phyloP scores from a whole-genome alignment of 1,140 invertebrate genomes.

The Eufriesea mexicana region DNA sequence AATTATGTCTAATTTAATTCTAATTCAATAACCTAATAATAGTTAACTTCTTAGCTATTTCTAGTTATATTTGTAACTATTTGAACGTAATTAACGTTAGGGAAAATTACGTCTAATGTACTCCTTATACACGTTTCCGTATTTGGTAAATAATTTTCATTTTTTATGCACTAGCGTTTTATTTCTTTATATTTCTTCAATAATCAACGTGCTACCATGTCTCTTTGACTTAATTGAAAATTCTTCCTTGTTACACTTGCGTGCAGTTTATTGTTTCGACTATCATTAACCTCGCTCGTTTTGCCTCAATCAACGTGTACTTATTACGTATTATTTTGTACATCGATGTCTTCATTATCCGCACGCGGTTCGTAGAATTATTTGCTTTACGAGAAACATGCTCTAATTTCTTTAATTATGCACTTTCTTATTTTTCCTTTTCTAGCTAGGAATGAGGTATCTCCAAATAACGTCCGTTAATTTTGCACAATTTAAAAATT shows the following conservation, averaged over 20 bases:
- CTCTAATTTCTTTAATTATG: neutral
- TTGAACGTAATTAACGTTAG: too few species aligned
- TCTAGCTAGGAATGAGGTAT: neutral
- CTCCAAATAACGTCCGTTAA: neutral
- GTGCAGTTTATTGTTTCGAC: neutral
- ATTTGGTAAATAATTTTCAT: too few species aligned
- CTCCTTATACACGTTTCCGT: too few species aligned
- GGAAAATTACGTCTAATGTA: too few species aligned
- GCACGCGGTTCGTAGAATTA: constrained; percentile 14
- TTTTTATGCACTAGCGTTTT: neutral
- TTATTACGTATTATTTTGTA: neutral
- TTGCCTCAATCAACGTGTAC: neutral
- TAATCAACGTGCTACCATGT: neutral
- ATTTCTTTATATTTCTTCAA: neutral
- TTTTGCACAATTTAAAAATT: neutral
- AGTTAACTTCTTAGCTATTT: too few species aligned
- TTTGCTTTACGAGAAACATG: constrained; percentile 6
- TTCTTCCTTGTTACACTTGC: neutral
- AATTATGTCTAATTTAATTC: too few species aligned
- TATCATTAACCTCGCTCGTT: neutral
- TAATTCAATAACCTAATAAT: too few species aligned
- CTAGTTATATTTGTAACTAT: too few species aligned
- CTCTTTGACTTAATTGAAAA: neutral
- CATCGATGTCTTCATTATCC: constrained; percentile 2
- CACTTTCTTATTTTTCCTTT: neutral